A percentile compares a stretch with the other conserved stretches of the same genome.
Evolutionary conservation across 1,140 invertebrate species (phyloP).

Genomic region (Littorina saxatilis): DNA sequence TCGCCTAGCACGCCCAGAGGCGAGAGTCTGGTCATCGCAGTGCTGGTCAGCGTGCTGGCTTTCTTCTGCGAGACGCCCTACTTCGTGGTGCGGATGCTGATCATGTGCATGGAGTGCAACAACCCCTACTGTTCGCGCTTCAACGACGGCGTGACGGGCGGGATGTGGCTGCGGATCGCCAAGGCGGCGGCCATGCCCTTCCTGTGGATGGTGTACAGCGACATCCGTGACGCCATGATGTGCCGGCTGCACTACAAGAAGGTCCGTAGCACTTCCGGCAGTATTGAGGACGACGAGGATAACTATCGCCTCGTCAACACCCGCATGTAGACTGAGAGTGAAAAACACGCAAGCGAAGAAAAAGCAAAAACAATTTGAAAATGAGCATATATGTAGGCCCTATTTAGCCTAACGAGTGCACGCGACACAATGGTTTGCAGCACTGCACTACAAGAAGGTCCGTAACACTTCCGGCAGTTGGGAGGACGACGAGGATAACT

Average conservation of each 20-base stretch:
- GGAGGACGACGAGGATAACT: conserved; percentile 36
- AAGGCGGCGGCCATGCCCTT: conserved; percentile 49
- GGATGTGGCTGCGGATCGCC: conserved; percentile 48
- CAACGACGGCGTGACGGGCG: conserved; percentile 35
- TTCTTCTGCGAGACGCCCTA: conserved; percentile 49
- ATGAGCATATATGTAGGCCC: background rate
- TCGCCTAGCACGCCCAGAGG: conserved; percentile 39
- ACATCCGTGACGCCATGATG: conserved; percentile 47
- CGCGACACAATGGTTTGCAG: background rate
- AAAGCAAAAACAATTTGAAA: too few relatives aligned
- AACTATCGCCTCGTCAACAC: conserved; percentile 25
- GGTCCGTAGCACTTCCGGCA: background rate
- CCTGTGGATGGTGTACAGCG: conserved; percentile 49
- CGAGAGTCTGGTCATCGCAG: conserved; percentile 43
- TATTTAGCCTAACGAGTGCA: background rate
- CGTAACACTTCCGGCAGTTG: background rate
- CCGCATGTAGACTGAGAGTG: background rate
- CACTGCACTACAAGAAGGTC: background rate
- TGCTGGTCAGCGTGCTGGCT: conserved; percentile 41
- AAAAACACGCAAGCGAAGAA: too few relatives aligned
- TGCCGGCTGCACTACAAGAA: conserved; percentile 41
- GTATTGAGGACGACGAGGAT: conserved; percentile 32
- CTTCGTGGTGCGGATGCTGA: conserved; percentile 50
- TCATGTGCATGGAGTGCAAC: conserved; percentile 47
- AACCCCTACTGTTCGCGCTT: conserved; percentile 43